These are phyloP conservation scores for Conchocele bisecta DNA, from an alignment of 2,888 invertebrate species.

Conservation along the genomic window DNA sequence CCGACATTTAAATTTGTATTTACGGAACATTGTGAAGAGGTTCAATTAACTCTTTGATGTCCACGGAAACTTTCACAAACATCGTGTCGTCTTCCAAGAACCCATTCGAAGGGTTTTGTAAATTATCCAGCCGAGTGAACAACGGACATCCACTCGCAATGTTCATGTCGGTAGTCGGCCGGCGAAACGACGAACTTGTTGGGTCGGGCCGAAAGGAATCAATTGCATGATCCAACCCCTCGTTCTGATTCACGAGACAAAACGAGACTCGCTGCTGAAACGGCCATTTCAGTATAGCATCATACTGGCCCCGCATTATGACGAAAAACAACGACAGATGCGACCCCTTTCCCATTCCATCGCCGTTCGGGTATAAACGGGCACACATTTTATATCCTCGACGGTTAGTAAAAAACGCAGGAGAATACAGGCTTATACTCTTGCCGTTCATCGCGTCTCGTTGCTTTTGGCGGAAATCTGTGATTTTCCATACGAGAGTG, in stretches of 20 bases:
- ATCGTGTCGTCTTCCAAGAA: slow-evolving; percentile 52
- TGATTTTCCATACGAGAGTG: slow-evolving; percentile 79
- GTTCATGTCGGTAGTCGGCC: slow-evolving; percentile 81
- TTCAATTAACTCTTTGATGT: slow-evolving; percentile 36
- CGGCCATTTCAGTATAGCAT: slow-evolving; percentile 80
- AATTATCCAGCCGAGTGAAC: slow-evolving; percentile 73
- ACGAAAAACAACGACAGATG: slow-evolving; percentile 82
- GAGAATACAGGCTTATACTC: slow-evolving; percentile 78
- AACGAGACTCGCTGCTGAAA: slow-evolving; percentile 79
- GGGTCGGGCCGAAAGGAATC: slow-evolving; percentile 82
- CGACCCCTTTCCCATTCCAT: slow-evolving; percentile 79
- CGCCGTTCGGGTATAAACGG: slow-evolving; percentile 80
- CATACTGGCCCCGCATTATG: slow-evolving; percentile 77
- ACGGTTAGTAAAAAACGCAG: slow-evolving; percentile 78
- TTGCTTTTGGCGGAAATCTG: slow-evolving; percentile 72
- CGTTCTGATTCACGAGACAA: slow-evolving; percentile 79
- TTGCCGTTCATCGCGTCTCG: slow-evolving; percentile 74
- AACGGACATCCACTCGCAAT: slow-evolving; percentile 82
- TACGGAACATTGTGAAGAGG: too few relatives aligned
- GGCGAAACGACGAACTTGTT: slow-evolving; percentile 78
- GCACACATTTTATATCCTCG: slow-evolving; percentile 80
- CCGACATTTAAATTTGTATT: too few relatives aligned
- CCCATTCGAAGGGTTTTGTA: slow-evolving; percentile 42
- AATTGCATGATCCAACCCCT: slow-evolving; percentile 76
- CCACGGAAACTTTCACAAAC: slow-evolving; percentile 45